A percentile compares a stretch with the other conserved stretches of the same genome.
phyloP scores from a whole-genome alignment of 2,113 vertebrate genomes.

The Zosterops pallidus region DNA sequence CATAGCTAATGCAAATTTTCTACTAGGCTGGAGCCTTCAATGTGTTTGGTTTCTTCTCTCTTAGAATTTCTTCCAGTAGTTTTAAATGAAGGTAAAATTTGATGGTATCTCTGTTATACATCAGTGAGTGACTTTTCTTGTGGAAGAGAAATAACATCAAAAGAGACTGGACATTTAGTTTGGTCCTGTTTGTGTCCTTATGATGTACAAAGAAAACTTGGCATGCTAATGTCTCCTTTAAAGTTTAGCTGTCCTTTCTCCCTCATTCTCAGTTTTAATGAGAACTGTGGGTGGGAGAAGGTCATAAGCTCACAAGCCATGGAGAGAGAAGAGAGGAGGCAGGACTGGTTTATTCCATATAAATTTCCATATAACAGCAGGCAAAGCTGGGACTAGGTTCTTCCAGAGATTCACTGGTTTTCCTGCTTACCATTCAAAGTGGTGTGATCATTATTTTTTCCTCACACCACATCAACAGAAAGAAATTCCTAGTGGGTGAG shows the following conservation, averaged over 20 bases:
- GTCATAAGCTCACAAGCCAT: background rate
- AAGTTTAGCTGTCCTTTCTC: background rate
- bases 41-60: background rate
- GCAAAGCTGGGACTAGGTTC: background rate
- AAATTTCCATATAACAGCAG: background rate
- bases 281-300: background rate
- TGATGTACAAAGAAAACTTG: background rate
- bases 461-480: background rate
- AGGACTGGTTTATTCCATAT: background rate
- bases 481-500: background rate
- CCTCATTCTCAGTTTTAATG: background rate
- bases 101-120: background rate
- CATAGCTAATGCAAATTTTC: background rate
- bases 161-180: background rate
- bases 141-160: background rate
- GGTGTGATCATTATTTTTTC: background rate
- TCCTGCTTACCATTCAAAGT: background rate
- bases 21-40: background rate
- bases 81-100: background rate
- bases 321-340: background rate
- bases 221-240: background rate
- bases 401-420: background rate
- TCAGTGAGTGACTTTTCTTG: background rate
- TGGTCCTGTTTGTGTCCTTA: background rate
- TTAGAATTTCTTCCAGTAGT: background rate